Evolutionary conservation across 1,140 invertebrate species (phyloP).

Genomic region (Heterodera carotae): DNA sequence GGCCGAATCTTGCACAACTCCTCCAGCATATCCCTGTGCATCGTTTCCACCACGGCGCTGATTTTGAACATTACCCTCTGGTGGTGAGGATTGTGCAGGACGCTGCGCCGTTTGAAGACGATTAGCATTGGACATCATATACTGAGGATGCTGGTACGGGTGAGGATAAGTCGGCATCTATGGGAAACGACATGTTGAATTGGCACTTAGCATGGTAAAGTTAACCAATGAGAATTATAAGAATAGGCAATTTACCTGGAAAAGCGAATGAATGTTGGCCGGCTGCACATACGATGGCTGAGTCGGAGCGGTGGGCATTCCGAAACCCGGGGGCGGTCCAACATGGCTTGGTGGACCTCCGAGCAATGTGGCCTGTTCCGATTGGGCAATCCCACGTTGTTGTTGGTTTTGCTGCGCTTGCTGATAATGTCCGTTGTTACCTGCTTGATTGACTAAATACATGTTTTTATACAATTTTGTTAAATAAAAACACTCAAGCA

Average conservation of each 20-base stretch:
- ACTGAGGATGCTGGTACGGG: slow-evolving; percentile 28
- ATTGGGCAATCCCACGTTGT: background rate
- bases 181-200: background rate
- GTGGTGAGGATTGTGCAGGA: slow-evolving; percentile 24
- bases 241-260: slow-evolving; percentile 1
- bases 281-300: slow-evolving; percentile 26
- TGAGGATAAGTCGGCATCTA: slow-evolving; percentile 32
- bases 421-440: slow-evolving; percentile 13
- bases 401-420: slow-evolving; percentile 6
- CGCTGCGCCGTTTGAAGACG: slow-evolving; percentile 16
- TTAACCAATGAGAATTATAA: too few species aligned
- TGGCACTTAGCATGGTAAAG: too few species aligned
- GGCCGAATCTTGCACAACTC: slow-evolving; percentile 9
- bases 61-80: slow-evolving; percentile 5
- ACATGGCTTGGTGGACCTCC: slow-evolving; percentile 14
- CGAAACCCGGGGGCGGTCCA: slow-evolving; percentile 28
- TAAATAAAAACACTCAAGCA: too few species aligned
- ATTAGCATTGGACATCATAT: slow-evolving; percentile 27
- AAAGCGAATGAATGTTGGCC: slow-evolving; percentile 23
- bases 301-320: slow-evolving; percentile 22
- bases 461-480: too few species aligned
- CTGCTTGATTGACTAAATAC: slow-evolving; percentile 4
- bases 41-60: slow-evolving; percentile 7
- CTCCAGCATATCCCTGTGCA: slow-evolving; percentile 1
- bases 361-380: slow-evolving; percentile 13